Base-by-base conservation (phyloP, 1,140 invertebrate genomes). In the Eupristina koningsbergeri region DNA sequence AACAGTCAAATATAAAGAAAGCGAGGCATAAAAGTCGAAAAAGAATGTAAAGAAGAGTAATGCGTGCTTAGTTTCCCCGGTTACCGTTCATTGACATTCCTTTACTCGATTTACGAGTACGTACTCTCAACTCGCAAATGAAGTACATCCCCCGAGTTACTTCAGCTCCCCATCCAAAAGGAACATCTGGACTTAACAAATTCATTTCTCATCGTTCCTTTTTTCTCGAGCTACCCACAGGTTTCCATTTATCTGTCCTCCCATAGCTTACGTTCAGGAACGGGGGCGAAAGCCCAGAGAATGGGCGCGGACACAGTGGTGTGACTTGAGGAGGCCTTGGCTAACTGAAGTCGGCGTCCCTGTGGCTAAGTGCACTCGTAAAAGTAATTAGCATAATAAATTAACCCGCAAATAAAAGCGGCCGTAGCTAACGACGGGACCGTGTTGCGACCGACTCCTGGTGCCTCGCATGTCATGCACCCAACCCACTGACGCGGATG, bases 321-420 rank as follows among this genome's bases (percentile, higher is more conserved):
- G 39, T 41, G 11, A 36, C 29, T 53, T 6, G 67, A 39, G 63
- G 17, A 77, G 75, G 36, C 6, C 34, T 11, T 13, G 58, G 75
- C 34, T 63, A 47, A 31, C 78, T 50, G 47, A 71, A 71, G 41
- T 39, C 34, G 36, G 9, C 31, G 34, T 22, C 34, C 29, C 41
- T 26, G 45, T 31, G 73, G 29, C 53, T 41, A 80, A 85, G 81
- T 47, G 63, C 77, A 86, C 86, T 87, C 69, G 86, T 83, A 58
- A 84, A 86, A 84, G 85, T 86, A 89, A 88, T 89, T 89, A 88
- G 85, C 89, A 89, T 89, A 88, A 89, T 89, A 88, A 89, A 89
- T 88, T 88, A 88, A 81, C 78, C 74, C 39, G 84, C 77, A 84
- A 86, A 88, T 89, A 89, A 86, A 86, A 87, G 84, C 73, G 58